Conservation (phyloP, 2,888 invertebrate species). For the Bombylius major region DNA sequence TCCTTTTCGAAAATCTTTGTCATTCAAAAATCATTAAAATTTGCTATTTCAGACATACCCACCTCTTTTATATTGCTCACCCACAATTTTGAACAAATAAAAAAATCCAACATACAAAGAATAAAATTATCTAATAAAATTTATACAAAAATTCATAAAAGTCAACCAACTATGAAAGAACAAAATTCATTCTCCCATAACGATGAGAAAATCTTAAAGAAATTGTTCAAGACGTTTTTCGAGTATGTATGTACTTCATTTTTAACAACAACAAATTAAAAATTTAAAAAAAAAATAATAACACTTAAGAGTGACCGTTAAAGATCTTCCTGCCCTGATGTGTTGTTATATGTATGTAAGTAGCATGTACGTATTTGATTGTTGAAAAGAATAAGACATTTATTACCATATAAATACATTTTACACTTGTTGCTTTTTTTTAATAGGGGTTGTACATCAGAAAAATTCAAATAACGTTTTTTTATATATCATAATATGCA, state of each 20-base stretch:
- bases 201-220: constrained; percentile 29
- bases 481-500: too few relatives aligned
- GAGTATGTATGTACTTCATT: constrained; percentile 1
- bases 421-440: constrained; percentile 12
- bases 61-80: too few relatives aligned
- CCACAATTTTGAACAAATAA: too few relatives aligned
- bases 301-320: constrained; percentile 4
- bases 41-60: too few relatives aligned
- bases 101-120: neutral
- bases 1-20: too few relatives aligned
- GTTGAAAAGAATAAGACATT: neutral
- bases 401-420: constrained; percentile 14
- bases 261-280: neutral
- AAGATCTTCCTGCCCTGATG: constrained; percentile 3
- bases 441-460: neutral
- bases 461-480: too few relatives aligned
- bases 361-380: too few relatives aligned
- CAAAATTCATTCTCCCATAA: constrained; percentile 31
- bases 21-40: too few relatives aligned
- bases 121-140: neutral
- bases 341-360: neutral
- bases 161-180: constrained; percentile 8
- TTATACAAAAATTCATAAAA: neutral
- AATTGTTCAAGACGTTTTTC: constrained; percentile 19
- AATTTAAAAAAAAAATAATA: neutral